Base-by-base conservation (phyloP, 1,140 invertebrate genomes). In the Hyles euphorbiae region DNA sequence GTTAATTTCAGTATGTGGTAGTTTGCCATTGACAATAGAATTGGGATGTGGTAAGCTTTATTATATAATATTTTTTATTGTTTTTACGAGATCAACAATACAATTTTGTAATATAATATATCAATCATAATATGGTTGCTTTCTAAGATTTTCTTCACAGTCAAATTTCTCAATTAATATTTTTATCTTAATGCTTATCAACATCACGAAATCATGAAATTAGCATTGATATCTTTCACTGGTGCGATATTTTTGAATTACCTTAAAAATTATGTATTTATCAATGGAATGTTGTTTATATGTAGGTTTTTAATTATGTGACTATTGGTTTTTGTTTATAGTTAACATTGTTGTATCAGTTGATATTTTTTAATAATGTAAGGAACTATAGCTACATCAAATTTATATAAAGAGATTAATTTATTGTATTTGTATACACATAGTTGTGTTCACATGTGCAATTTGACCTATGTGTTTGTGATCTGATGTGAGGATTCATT, bases 341-440 rank as follows among this genome's bases (percentile, higher is more conserved):
- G 69, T 69, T 76, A 72, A 58, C 71, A 73, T 79, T 83, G 75
- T 79, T 84, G 69, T 77, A 78, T 81, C 75, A 78, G 69, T 82
- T 88, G 85, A 88, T 88, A 88, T 86, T 88, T 76, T 83, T 81
- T 40, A 40, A 67, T 81, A 78, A 68, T 72, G 75, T 85, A 81
- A 71, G 76, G 65, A 68, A 72, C 73, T 69, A 72, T 74, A 71
- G 70, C 68, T 83, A 80, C 76, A 81, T 83, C 70, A 78, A 76
- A 59, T 53, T 74, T 69, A 5, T 5, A 74, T 68, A 58, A 81
- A 78, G 85, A 88, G 85, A 88, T 86, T 88, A 86, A 83, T 83
- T 86, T 85, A 87, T 84, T 86, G 65, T 76, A 71, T 75, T 75
- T 74, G 67, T 69, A 77, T 75, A 60, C 55, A 65, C 65, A 53